A percentile compares a stretch with the other conserved stretches of the same genome.
Evolutionary conservation across 2,888 invertebrate genomes (phyloP).

Genomic region (Dolomedes plantarius): DNA sequence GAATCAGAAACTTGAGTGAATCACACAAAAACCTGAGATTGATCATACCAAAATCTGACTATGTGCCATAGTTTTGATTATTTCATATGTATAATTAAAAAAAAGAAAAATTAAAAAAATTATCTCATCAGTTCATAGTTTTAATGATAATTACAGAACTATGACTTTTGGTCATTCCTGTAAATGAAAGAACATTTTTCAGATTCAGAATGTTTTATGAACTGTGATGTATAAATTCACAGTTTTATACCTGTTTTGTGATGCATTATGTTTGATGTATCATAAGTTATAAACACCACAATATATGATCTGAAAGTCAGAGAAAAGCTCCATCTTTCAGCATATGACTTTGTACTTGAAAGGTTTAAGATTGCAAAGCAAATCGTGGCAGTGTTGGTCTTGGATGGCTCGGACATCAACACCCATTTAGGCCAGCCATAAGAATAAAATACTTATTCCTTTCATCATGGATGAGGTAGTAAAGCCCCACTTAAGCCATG

Average conservation of each 20-base stretch:
- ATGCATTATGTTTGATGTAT: neutral
- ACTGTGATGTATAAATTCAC: conserved; percentile 1
- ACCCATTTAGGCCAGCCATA: conserved; percentile 19
- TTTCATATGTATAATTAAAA: too few species aligned
- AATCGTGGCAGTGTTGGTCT: conserved; percentile 61
- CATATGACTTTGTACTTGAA: conserved; percentile 59
- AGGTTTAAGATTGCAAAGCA: conserved; percentile 58
- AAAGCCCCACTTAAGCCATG: conserved; percentile 37
- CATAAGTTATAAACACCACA: conserved; percentile 6
- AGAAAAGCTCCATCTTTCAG: conserved; percentile 28
- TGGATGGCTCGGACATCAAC: conserved; percentile 51
- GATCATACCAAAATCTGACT: too few species aligned
- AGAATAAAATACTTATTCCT: neutral
- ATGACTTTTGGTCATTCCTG: conserved; percentile 18
- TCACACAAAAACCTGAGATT: too few species aligned
- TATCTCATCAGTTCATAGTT: too few species aligned
- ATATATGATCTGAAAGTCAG: conserved; percentile 6
- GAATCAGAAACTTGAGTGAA: too few species aligned
- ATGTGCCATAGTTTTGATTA: too few species aligned
- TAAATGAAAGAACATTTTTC: neutral
- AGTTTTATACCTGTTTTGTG: neutral
- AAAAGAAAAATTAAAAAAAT: too few species aligned
- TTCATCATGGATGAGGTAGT: conserved; percentile 34
- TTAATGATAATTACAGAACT: neutral
- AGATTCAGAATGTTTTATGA: too few species aligned